These are phyloP conservation scores for Poeciliopsis prolifica DNA, from an alignment of 2,113 vertebrate genomes.

Conservation along the genomic window DNA sequence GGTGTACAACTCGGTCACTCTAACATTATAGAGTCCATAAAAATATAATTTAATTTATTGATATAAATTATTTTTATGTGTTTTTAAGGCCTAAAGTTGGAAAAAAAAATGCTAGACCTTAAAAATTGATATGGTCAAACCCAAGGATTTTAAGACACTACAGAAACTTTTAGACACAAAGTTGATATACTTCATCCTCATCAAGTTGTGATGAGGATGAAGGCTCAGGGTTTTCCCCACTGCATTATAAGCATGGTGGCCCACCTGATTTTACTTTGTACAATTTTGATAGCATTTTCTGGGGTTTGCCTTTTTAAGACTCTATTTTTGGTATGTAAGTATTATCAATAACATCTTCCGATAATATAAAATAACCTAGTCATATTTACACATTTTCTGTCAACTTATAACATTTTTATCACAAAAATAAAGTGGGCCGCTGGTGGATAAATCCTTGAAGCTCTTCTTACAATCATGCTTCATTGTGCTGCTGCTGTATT, in stretches of 20 bases:
- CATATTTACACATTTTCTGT: too few relatives aligned
- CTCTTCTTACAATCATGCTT: background rate
- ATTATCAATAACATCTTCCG: too few relatives aligned
- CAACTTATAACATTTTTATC: too few relatives aligned
- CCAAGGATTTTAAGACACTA: background rate
- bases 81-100: background rate
- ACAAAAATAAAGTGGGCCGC: too few relatives aligned
- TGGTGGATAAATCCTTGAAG: background rate
- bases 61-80: background rate
- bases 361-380: too few relatives aligned
- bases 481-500: background rate
- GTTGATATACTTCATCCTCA: background rate
- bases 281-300: too few relatives aligned
- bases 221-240: too few relatives aligned
- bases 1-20: background rate
- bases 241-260: too few relatives aligned
- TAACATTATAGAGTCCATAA: background rate
- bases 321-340: too few relatives aligned
- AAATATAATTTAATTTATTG: background rate
- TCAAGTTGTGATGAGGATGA: background rate
- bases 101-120: too few relatives aligned
- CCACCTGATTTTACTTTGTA: too few relatives aligned
- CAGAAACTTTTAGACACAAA: background rate
- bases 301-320: too few relatives aligned
- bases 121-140: background rate